A percentile compares a stretch with the other conserved stretches of the same genome.
These are phyloP conservation scores for Melipona bicolor DNA, from an alignment of 2,888 invertebrate genomes.

Conservation along the genomic window DNA sequence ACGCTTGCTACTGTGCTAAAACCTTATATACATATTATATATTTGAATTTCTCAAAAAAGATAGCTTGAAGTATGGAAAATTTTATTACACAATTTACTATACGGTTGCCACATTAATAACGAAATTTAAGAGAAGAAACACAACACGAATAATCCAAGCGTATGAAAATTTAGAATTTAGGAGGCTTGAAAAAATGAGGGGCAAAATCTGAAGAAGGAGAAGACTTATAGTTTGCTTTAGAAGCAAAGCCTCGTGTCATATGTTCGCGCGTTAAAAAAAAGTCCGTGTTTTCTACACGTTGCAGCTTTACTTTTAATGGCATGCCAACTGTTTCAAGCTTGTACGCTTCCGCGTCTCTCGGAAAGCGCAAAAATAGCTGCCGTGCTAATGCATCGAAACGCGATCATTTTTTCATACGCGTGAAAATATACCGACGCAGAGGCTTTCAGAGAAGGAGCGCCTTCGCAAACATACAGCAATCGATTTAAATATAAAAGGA, in stretches of 20 bases:
- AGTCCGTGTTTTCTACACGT: background rate
- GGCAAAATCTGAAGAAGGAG: background rate
- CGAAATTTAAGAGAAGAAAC: too few species aligned
- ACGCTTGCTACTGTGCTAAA: too few species aligned
- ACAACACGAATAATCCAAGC: too few species aligned
- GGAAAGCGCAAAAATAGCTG: background rate
- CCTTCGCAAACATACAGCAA: background rate
- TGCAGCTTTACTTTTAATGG: background rate
- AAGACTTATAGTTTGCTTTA: background rate
- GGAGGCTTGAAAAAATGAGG: background rate
- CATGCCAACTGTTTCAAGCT: background rate
- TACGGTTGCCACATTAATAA: too few species aligned
- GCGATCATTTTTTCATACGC: background rate
- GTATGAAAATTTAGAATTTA: too few species aligned
- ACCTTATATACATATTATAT: too few species aligned
- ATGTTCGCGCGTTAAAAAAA: constrained; percentile 16
- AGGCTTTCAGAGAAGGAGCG: background rate
- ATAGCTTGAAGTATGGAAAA: too few species aligned
- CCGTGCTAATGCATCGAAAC: constrained; percentile 3
- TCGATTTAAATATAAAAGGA: background rate
- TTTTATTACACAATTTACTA: too few species aligned
- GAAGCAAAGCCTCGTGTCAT: background rate
- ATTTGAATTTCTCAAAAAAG: too few species aligned
- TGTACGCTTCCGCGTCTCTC: background rate
- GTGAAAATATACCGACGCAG: background rate